A percentile compares a stretch with the other conserved stretches of the same genome.
Evolutionary conservation across 2,888 invertebrate genomes (phyloP).

Genomic region (Calameuta pallipes): DNA sequence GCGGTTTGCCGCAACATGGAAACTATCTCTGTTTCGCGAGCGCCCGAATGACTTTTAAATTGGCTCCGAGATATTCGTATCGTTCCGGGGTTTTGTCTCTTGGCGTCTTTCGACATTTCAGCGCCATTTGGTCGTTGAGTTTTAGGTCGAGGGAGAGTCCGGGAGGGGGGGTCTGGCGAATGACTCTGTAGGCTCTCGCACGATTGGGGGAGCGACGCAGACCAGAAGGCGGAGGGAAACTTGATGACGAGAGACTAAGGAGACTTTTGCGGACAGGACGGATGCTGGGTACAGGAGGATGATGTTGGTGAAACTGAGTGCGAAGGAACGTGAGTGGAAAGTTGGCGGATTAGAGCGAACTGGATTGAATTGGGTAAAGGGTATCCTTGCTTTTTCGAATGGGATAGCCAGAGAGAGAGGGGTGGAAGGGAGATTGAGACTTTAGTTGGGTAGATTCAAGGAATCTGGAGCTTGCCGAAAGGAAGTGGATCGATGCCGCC

Average conservation of each 20-base stretch:
- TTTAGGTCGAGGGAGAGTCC: not conserved
- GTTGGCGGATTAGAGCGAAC: not conserved
- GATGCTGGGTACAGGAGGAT: not conserved
- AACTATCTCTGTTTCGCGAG: not conserved
- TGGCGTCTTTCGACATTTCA: slow-evolving; percentile 18
- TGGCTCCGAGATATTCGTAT: not conserved
- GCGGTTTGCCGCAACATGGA: not conserved
- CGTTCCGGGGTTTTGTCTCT: not conserved
- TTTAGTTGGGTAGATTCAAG: no score
- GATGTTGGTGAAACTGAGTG: not conserved
- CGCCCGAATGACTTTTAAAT: not conserved
- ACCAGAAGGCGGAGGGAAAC: not conserved
- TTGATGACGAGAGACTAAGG: not conserved
- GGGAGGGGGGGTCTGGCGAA: no score
- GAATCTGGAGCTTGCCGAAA: no score
- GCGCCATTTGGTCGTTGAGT: not conserved
- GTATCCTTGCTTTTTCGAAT: no score
- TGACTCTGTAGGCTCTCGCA: no score
- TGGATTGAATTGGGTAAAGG: not conserved
- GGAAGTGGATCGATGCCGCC: no score
- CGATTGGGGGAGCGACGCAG: not conserved
- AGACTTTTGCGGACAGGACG: not conserved
- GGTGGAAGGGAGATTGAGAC: not conserved
- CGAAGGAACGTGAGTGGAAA: not conserved
- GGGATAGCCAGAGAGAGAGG: not conserved